Evolutionary conservation across 2,797 vertebrate species (phyloP), one percentile per base, ranked within the genome.

Genomic region (Picus viridis): DNA sequence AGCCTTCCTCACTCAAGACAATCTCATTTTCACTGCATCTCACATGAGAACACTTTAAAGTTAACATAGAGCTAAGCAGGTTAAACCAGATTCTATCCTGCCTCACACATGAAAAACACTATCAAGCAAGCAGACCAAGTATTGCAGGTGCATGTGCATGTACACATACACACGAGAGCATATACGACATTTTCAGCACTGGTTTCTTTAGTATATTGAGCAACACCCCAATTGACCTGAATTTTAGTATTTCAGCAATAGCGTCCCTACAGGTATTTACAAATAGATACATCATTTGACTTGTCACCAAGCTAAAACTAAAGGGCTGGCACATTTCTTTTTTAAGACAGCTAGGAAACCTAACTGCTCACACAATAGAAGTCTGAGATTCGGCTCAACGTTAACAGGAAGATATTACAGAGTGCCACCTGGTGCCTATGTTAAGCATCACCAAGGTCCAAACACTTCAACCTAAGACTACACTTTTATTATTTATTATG

Each of bases 381-480:
- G 68, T n/a, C 54, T 29, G 22, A 81, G 20, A 36, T 58, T 43
- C 68, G 59, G n/a, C 23, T 41, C 10, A 56, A 88, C 67, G 78
- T 51, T 53, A 70, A 72, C 12, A 88, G 13, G 30, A 36, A 80
- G 39, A 16, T 32, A 49, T 39, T 15, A 73, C 3, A 88, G 67
- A 78, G 74, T 97, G 97, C 96, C 96, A 96, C 62, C 96, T 97
- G 93, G 89, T 68, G 96, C 64, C 43, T 26, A 23, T 7, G 16
- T 61, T 70, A 81, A 71, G 47, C 67, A 85, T 12, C 7, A 70
- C 16, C 32, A 54, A 79, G 80, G 51, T 39, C 84, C 7, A 78
- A 75, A 57, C 14, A 61, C 57, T 51, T 41, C 23, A 63, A n/a
- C 18, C 90, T 82, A 43, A 43, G 41, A 43, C 41, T 43, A 43